Conservation (phyloP, 2,888 invertebrate species). For the Leptopilina syphax region DNA sequence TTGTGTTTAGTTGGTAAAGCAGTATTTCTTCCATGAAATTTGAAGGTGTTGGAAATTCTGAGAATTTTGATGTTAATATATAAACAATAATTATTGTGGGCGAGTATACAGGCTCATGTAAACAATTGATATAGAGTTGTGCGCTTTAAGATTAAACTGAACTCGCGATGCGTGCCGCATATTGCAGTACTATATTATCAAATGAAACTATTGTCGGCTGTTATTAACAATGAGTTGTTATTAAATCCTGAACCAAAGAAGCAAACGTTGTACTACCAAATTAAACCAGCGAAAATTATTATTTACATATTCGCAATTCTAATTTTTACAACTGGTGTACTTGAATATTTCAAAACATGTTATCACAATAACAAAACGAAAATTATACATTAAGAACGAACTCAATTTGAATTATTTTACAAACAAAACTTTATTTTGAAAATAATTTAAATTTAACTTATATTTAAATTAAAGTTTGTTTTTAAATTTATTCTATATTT, state of each 20-base stretch:
- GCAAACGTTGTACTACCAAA: slow-evolving; percentile 24
- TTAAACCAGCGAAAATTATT: background rate
- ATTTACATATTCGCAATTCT: slow-evolving; percentile 10
- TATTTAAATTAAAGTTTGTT: too few relatives aligned
- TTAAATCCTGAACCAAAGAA: slow-evolving; percentile 44
- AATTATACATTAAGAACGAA: too few relatives aligned
- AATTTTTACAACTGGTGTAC: background rate
- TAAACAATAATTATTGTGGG: slow-evolving; percentile 50
- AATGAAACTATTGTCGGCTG: slow-evolving; percentile 57
- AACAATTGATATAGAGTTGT: slow-evolving; percentile 70
- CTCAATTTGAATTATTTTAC: too few relatives aligned
- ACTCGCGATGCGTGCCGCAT: slow-evolving; percentile 61
- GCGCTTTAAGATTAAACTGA: slow-evolving; percentile 70
- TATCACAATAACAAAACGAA: too few relatives aligned
- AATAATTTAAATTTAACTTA: too few relatives aligned
- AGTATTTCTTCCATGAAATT: slow-evolving; percentile 4
- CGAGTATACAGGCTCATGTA: slow-evolving; percentile 58
- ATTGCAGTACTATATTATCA: slow-evolving; percentile 50
- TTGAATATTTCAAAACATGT: too few relatives aligned
- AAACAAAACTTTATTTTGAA: too few relatives aligned
- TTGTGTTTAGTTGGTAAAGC: too few relatives aligned
- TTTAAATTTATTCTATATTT: too few relatives aligned
- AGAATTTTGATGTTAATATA: slow-evolving; percentile 20
- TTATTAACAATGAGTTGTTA: slow-evolving; percentile 55
- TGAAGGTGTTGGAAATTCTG: background rate